Base-by-base conservation (phyloP, 1,140 invertebrate species). In the Habropoda laboriosa region DNA sequence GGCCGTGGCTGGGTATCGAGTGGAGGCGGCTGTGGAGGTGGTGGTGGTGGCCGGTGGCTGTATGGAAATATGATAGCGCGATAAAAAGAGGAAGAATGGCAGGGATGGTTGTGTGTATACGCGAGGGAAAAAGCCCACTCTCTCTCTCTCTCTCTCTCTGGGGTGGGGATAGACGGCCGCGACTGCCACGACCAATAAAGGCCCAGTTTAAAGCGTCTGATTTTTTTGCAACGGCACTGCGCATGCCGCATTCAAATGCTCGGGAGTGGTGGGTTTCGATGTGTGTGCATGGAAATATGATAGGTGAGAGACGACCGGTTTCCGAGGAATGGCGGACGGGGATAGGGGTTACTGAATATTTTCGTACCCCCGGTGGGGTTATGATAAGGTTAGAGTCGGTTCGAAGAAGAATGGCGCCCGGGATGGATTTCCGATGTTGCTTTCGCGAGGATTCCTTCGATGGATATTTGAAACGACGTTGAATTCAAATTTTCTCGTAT, bases 1-100 rank as follows among this genome's bases (percentile, higher is more conserved):
- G 86, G 87, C 76, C 84, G 86, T n/a, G 83, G 83, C 86, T 82
- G 66, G 68, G 53, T 83, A 83, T 86, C 78, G 81, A 83, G 73
- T 87, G 74, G 80, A 71, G 72, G 82, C 45, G 55, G 53, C 42
- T 63, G 61, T 45, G 81, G 60, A 57, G 61, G 72, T 35, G 66
- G 80, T 80, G 75, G 68, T 49, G 78, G 57, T 57, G 49, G 80
- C 51, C 53, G 77, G 77, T 79, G 71, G 72, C 72, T 79, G 83
- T 88, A 90, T 90, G 91, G 90, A 92, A 92, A 92, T 92, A 92
- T 92, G 90, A 93, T 92, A 91, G 90, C 88, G 81, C 87, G 90
- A 93, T 92, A 92, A 92, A 88, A 88, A 84, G 86, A 86, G 87
- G 88, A 86, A 86, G 85, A 88, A 81, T 57, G 71, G 78, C 72